Evolutionary conservation across 2,797 vertebrate species (phyloP).

Genomic region (Podarcis siculus): DNA sequence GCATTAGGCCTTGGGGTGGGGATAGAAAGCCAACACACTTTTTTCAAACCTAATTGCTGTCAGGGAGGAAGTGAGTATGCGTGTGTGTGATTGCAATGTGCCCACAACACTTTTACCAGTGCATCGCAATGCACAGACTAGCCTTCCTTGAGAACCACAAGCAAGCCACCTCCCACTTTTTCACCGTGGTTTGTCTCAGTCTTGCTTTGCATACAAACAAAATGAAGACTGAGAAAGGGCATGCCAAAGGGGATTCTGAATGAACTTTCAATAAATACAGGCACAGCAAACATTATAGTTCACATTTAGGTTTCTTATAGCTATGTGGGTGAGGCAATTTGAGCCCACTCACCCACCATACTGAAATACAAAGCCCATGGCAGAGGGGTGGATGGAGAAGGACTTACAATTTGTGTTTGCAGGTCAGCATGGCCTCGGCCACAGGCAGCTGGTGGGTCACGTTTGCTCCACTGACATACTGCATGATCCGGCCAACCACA

Average conservation of each 20-base stretch:
- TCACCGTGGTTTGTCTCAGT: no score
- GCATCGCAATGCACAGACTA: not conserved
- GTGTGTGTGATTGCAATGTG: no score
- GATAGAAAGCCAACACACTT: no score
- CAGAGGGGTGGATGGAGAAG: not conserved
- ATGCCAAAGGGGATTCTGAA: not conserved
- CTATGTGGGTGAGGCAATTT: no score
- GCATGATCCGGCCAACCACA: constrained; percentile 84
- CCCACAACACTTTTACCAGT: no score
- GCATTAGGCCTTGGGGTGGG: no score
- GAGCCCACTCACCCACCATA: not conserved
- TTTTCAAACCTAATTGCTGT: no score
- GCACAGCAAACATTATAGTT: no score
- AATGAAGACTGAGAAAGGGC: not conserved
- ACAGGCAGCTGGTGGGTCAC: constrained; percentile 90
- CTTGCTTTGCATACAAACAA: not conserved
- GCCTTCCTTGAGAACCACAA: not conserved
- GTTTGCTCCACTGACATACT: constrained; percentile 85
- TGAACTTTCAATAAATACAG: not conserved
- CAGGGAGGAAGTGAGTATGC: no score
- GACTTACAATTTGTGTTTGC: constrained; percentile 90
- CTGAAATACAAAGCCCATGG: not conserved
- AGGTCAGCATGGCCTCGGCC: constrained; percentile 94
- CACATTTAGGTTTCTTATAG: not conserved
- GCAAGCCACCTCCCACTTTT: not conserved